Conservation (phyloP, 2,797 vertebrate species). For the Lagothrix lagotricha region DNA sequence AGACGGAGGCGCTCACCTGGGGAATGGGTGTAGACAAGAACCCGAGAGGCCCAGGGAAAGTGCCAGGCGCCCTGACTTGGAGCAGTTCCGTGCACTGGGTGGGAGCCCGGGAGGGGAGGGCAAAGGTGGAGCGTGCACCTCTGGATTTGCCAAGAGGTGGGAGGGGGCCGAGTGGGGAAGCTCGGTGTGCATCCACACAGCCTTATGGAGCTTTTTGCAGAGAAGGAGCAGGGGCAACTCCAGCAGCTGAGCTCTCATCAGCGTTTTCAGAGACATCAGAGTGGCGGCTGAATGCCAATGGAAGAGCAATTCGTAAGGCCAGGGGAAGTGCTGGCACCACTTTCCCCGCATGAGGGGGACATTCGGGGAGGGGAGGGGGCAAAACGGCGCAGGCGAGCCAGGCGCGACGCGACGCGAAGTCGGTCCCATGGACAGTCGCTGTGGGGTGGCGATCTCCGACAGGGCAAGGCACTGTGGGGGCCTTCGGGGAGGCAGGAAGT, state of each 20-base stretch:
- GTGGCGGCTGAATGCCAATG: not conserved
- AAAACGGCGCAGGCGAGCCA: not conserved
- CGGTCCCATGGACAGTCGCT: not conserved
- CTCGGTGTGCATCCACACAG: not conserved
- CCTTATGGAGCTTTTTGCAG: not conserved
- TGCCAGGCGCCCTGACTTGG: not conserved
- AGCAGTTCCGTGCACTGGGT: not conserved
- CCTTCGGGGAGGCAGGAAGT: not conserved
- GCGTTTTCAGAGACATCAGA: not conserved
- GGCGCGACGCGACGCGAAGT: rapidly evolving
- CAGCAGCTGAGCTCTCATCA: not conserved
- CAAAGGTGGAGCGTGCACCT: not conserved
- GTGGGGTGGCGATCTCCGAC: not conserved
- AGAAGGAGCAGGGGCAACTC: not conserved
- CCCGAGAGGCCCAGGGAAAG: not conserved
- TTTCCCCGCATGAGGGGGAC: not conserved
- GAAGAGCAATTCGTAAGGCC: not conserved
- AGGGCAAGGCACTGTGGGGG: not conserved
- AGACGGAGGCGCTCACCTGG: not conserved
- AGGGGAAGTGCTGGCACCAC: not conserved
- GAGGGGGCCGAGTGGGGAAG: not conserved
- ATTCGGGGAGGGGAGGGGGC: not conserved
- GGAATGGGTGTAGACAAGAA: not conserved
- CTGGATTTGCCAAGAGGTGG: not conserved
- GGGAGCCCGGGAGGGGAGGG: no score